Percentiles rank a stretch among this genome's conserved stretches.
Conservation (phyloP, 2,797 vertebrate species). For the Clarias pachynema region DNA sequence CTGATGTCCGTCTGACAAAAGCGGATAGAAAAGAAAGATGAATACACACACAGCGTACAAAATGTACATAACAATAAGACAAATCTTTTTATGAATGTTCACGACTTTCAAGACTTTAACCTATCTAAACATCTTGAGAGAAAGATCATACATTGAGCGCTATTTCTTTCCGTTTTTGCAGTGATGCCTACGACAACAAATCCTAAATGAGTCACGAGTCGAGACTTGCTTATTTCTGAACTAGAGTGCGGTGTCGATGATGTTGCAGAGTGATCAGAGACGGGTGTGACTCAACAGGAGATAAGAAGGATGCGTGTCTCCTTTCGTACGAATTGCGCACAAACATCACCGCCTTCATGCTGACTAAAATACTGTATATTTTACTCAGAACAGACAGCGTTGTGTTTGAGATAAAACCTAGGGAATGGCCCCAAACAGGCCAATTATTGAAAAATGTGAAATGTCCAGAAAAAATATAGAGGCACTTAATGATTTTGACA, state of each 20-base stretch:
- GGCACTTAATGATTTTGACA: neutral
- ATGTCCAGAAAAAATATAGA: neutral
- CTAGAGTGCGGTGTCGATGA: slow-evolving; percentile 66
- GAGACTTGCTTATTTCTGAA: slow-evolving; percentile 73
- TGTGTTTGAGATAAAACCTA: neutral
- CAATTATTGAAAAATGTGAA: neutral
- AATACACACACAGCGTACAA: neutral
- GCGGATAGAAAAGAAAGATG: neutral
- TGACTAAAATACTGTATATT: slow-evolving; percentile 19
- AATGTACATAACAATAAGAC: neutral
- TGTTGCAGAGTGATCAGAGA: slow-evolving; percentile 4
- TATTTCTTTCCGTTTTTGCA: slow-evolving; percentile 19
- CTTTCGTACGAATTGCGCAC: neutral
- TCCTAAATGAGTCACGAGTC: slow-evolving; percentile 72
- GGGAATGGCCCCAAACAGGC: neutral
- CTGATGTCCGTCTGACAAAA: neutral
- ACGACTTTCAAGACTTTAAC: neutral
- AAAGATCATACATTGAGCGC: neutral
- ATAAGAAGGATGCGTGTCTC: neutral
- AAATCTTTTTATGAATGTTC: neutral
- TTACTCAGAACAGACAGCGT: slow-evolving; percentile 1
- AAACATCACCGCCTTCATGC: neutral
- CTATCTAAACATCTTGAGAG: neutral
- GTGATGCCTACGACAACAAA: slow-evolving; percentile 57
- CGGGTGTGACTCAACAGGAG: slow-evolving; percentile 5